Conservation (phyloP, 2,113 vertebrate species). For the Hydrolagus affinis region DNA sequence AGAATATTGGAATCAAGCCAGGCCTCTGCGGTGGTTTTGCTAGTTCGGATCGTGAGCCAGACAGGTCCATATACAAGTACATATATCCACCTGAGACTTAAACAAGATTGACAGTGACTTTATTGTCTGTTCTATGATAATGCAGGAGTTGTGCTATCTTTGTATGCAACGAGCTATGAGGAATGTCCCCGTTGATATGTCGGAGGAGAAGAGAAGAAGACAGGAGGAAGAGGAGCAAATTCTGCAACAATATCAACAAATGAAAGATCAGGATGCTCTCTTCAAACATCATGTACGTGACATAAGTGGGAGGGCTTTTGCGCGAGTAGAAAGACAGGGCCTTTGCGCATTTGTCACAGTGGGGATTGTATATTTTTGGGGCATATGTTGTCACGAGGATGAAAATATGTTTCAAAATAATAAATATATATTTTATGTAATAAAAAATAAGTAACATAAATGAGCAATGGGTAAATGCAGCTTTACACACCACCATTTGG, state of each 20-base stretch:
- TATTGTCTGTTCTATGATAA: conserved; percentile 3
- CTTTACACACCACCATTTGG: neutral
- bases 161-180: conserved; percentile 65
- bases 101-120: neutral
- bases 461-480: neutral
- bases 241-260: conserved; percentile 51
- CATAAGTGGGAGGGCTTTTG: conserved; percentile 8
- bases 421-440: neutral
- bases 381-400: no score
- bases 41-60: no score
- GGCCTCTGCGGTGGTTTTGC: no score
- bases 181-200: conserved; percentile 48
- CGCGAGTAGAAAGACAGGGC: no score
- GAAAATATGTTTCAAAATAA: no score
- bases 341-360: no score
- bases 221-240: conserved; percentile 52
- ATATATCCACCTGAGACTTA: neutral
- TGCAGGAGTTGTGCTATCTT: conserved; percentile 69
- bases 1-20: no score
- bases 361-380: no score
- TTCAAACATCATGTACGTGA: conserved; percentile 50
- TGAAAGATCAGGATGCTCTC: conserved; percentile 53
- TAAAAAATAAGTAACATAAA: neutral
- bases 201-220: conserved; percentile 47
- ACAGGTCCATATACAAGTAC: no score